Base-by-base conservation (phyloP, 1,140 invertebrate genomes). In the Cydia fagiglandana region DNA sequence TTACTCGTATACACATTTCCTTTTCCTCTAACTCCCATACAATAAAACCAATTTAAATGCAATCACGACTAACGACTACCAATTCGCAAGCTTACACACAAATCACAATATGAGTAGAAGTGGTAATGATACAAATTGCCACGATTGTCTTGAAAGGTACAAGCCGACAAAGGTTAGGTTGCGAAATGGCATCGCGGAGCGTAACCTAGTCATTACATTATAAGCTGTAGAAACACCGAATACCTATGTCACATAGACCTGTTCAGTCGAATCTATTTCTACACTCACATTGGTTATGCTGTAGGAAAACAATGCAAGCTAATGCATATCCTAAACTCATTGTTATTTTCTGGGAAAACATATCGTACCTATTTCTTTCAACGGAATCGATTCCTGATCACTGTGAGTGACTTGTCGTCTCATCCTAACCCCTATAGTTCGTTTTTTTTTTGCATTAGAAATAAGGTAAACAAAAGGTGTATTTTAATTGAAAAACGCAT, bases 41-140 rank as follows among this genome's bases (percentile, higher is more conserved):
- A 82, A 81, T 77, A 68, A 79, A 81, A 47, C 79, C 83, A 88
- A 88, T 89, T 88, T 87, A 84, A 88, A 88, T 38, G 83, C 83
- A 89, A 88, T 88, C 82, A 86, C 80, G 77, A 68, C 75, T 81
- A 81, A 86, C 80, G 77, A 83, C 79, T 73, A 73, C 73, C 79
- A 80, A 83, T 79, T 86, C 77, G 77, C 76, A 74, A 79, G 70
- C 64, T 70, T 73, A 75, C 75, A 83, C 84, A 87, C 81, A 83
- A 82, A 83, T 79, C 77, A 75, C 83, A 85, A 86, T 89, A 84
- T 83, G 78, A 70, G 66, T 77, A 79, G 83, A 86, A 85, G 85
- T 85, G 78, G 81, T 80, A 80, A 83, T 84, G 77, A 77, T 82
- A 84, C 81, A 87, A 90, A 89, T 87, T 87, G 83, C 84, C 64